Percentiles rank a stretch among this genome's conserved stretches.
Conservation (phyloP, 2,113 vertebrate genomes). For the Cephalopholis sonnerati region DNA sequence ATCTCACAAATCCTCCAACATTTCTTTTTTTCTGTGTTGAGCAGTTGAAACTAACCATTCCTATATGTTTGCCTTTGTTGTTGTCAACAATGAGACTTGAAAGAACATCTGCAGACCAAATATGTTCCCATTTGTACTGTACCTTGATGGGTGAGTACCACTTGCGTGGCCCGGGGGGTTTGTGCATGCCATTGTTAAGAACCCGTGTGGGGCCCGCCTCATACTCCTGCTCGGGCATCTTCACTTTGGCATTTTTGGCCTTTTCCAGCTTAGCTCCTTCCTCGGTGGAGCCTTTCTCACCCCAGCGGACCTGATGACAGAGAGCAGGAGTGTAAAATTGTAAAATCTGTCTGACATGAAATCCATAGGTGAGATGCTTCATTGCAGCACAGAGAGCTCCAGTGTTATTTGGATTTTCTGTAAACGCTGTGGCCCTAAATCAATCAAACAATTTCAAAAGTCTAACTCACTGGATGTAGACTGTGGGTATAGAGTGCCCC, state of each 20-base stretch:
- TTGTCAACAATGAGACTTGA: conserved; percentile 9
- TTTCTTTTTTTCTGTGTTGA: background rate
- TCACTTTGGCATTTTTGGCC: conserved; percentile 96
- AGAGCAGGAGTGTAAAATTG: too few species aligned
- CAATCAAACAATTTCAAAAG: background rate
- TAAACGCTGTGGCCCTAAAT: background rate
- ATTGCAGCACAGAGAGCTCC: background rate
- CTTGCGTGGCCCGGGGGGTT: conserved; percentile 86
- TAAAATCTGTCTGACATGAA: background rate
- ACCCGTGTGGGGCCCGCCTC: conserved; percentile 85
- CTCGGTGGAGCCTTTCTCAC: conserved; percentile 96
- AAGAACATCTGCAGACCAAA: conserved; percentile 22
- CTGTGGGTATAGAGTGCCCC: too few species aligned
- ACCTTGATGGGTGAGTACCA: conserved; percentile 99
- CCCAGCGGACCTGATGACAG: conserved; percentile 93
- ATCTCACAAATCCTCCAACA: background rate
- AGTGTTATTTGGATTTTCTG: background rate
- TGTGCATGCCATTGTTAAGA: conserved; percentile 90
- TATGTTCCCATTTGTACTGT: background rate
- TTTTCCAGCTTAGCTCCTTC: conserved; percentile 98
- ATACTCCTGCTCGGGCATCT: conserved; percentile 97
- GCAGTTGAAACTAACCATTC: conserved; percentile 2
- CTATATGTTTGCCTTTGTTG: background rate
- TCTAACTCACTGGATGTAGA: too few species aligned
- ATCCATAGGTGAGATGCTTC: background rate